A percentile compares a stretch with the other conserved stretches of the same genome.
Evolutionary conservation across 2,888 invertebrate species (phyloP).

Genomic region (Eucriotettix oculatus): DNA sequence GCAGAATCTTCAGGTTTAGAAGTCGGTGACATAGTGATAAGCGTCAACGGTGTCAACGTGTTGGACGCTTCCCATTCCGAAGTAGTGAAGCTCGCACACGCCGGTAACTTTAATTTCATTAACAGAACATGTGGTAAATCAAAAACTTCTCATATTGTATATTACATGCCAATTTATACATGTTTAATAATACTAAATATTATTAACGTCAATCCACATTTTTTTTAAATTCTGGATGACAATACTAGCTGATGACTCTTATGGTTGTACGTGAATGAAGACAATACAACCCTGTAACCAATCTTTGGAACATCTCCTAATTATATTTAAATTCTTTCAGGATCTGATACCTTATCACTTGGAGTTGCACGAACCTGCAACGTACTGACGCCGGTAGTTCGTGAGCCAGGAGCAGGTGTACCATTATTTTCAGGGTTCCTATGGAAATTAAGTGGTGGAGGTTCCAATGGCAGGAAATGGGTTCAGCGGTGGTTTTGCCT

Average conservation of each 20-base stretch:
- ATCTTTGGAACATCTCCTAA: too few relatives aligned
- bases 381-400: slow-evolving; percentile 37
- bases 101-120: slow-evolving; percentile 30
- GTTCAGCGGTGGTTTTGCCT: slow-evolving; percentile 81
- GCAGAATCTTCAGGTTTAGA: slow-evolving; percentile 83
- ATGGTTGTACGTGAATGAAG: too few relatives aligned
- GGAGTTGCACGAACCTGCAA: slow-evolving; percentile 80
- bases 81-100: slow-evolving; percentile 81
- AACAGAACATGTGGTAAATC: too few relatives aligned
- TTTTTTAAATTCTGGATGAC: too few relatives aligned
- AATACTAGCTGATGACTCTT: too few relatives aligned
- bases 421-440: slow-evolving; percentile 55
- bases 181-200: too few relatives aligned
- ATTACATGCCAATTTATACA: too few relatives aligned
- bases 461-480: slow-evolving; percentile 35
- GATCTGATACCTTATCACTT: slow-evolving; percentile 61
- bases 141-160: too few relatives aligned
- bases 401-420: slow-evolving; percentile 36
- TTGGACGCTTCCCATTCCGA: slow-evolving; percentile 86
- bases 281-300: too few relatives aligned
- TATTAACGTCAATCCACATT: too few relatives aligned
- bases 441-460: slow-evolving; percentile 21
- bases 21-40: slow-evolving; percentile 86
- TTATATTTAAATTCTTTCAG: slow-evolving; percentile 16
- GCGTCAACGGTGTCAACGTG: slow-evolving; percentile 80